Conservation (phyloP, 1,140 invertebrate genomes). For the Drosophila rufa region DNA sequence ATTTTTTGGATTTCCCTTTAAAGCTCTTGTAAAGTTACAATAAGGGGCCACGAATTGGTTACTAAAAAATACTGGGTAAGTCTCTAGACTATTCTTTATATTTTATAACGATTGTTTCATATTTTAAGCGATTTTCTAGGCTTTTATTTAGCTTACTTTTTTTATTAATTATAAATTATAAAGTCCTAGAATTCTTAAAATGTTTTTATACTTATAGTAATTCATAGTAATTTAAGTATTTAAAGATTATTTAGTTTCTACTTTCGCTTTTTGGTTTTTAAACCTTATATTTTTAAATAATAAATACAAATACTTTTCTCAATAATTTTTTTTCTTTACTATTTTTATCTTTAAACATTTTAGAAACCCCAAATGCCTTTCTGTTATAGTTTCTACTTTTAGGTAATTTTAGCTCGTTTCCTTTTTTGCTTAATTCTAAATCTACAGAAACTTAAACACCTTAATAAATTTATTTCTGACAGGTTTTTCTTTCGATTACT, state of each 20-base stretch:
- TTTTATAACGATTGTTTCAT: no score
- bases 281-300: no score
- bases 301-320: no score
- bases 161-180: no score
- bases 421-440: not conserved
- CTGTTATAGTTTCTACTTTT: not conserved
- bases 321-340: no score
- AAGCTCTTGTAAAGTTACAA: not conserved
- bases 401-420: not conserved
- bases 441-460: no score
- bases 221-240: no score
- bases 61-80: not conserved
- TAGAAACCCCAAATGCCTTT: not conserved
- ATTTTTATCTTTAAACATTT: not conserved
- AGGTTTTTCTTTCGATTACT: conserved; percentile 4
- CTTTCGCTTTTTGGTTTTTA: no score
- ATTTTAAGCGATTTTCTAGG: not conserved
- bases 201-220: no score
- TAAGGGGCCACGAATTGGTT: not conserved
- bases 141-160: not conserved
- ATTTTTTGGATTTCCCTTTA: not conserved
- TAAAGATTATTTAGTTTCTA: no score
- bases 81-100: not conserved
- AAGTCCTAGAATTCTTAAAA: no score
- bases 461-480: not conserved